These are phyloP conservation scores for Solenopsis fugax DNA, from an alignment of 1,140 invertebrate genomes.

Conservation along the genomic window DNA sequence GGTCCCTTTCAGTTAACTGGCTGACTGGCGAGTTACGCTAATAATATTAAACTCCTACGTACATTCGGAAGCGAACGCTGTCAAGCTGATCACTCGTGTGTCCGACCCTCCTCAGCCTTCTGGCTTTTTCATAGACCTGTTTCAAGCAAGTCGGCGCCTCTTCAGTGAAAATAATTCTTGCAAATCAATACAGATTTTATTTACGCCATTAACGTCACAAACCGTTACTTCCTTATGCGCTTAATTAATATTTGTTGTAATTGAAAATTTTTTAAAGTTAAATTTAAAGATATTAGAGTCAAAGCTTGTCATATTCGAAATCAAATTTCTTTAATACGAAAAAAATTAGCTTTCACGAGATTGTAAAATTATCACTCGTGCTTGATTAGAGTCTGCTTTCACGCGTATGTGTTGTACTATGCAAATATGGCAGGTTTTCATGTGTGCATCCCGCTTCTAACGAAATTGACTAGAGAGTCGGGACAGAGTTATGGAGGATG, in stretches of 20 bases:
- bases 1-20: constrained; percentile 6
- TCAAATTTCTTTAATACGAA: neutral
- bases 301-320: neutral
- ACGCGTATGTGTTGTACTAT: constrained; percentile 2
- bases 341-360: neutral
- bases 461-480: constrained; percentile 67
- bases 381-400: constrained; percentile 11
- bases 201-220: neutral
- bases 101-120: neutral
- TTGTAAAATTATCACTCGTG: neutral
- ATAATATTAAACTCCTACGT: constrained; percentile 56
- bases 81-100: neutral
- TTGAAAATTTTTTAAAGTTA: neutral
- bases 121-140: constrained; percentile 2
- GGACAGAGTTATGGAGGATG: constrained; percentile 12
- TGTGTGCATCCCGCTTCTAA: constrained; percentile 59
- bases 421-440: constrained; percentile 39
- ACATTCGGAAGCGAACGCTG: constrained; percentile 28
- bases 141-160: neutral
- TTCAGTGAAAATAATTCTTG: neutral
- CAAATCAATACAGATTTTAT: constrained; percentile 14
- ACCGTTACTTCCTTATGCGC: neutral
- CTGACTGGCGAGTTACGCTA: constrained; percentile 27
- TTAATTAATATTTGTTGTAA: constrained; percentile 12
- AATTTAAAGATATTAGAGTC: neutral